Percentiles rank a stretch among this genome's conserved stretches.
These are phyloP conservation scores for Labia minor DNA, from an alignment of 2,888 invertebrate species.

Conservation along the genomic window DNA sequence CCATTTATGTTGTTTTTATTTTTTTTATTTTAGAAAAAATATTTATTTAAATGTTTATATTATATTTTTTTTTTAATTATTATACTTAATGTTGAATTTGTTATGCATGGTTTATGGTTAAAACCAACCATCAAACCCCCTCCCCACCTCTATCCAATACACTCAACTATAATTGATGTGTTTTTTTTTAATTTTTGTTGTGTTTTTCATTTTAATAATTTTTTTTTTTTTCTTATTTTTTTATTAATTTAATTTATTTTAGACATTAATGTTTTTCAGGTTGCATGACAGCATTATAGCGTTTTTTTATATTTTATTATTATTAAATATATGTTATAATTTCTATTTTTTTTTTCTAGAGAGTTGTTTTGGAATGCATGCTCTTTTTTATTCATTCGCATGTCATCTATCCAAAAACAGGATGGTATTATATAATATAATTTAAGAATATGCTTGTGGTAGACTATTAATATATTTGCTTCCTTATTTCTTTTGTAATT, in stretches of 20 bases:
- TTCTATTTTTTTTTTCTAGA: constrained; percentile 13
- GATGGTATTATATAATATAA: no score
- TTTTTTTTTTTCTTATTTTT: constrained; percentile 21
- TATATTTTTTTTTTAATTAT: not conserved
- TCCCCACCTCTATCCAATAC: not conserved
- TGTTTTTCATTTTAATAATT: constrained; percentile 18
- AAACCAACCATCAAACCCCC: not conserved
- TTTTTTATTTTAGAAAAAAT: not conserved
- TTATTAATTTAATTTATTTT: constrained; percentile 22
- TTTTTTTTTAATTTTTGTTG: constrained; percentile 13
- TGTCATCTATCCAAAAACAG: not conserved
- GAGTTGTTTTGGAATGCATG: constrained; percentile 22
- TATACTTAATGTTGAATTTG: not conserved
- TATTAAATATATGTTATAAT: constrained; percentile 25
- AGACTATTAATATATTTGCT: constrained; percentile 18
- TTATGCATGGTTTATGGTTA: not conserved
- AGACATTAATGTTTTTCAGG: constrained; percentile 28
- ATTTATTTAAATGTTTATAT: no score
- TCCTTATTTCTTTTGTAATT: constrained; percentile 29
- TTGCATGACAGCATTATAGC: constrained; percentile 29
- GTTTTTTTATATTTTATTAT: constrained; percentile 25
- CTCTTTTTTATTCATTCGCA: constrained; percentile 21
- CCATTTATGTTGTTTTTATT: no score
- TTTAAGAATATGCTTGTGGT: no score
- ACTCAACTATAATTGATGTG: not conserved